Evolutionary conservation across 2,797 vertebrate genomes (phyloP), one percentile per base, ranked within the genome.

Genomic region (Chaunax sp.): DNA sequence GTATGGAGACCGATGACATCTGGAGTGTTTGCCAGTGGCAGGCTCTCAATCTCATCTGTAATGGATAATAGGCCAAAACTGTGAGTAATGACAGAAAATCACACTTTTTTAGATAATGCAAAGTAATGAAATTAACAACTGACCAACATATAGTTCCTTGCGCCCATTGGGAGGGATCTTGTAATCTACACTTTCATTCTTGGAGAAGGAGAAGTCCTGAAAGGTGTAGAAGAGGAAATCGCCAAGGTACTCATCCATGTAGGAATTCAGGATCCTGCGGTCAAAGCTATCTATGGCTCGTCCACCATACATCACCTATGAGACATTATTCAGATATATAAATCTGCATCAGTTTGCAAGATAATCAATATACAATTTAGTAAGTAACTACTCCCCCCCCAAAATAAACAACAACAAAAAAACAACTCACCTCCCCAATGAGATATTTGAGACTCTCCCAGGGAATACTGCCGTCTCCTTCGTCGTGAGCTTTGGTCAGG

Each of bases 281-380:
- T 99, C 98, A 12, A 97, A 99, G 93, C 97, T 97, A 66, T 99
- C 98, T 0, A 96, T 98, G 37, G 92, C 95, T 0, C 97, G 92
- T 0, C 98, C 98, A 0, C 98, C 98, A 0, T 99, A 99, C 97
- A 99, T 98, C 85, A 99, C 98, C 98, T 99, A 58, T 38, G n/a
- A 57, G 52, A 63, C 12, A 75, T 38, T 16, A 54, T 13, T 22
- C 22, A 28, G 1, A 41, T 1, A 28, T 3, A 18, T 0, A 16
- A 14, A 68, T 23, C 4, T 19, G 56, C 28, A 49, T 58, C n/a
- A 50, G 38, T 26, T n/a, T 23, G 22, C 5, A 67, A 46, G 18
- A 35, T 60, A 33, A 52, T 16, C 51, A 4, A 72, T 37, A 15
- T 15, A 55, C 4, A 49, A 1, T 19, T 20, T 15, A 23, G 5